Percentiles rank a stretch among this genome's conserved stretches.
phyloP scores from a whole-genome alignment of 2,113 vertebrate genomes.

The Trachemys scripta region DNA sequence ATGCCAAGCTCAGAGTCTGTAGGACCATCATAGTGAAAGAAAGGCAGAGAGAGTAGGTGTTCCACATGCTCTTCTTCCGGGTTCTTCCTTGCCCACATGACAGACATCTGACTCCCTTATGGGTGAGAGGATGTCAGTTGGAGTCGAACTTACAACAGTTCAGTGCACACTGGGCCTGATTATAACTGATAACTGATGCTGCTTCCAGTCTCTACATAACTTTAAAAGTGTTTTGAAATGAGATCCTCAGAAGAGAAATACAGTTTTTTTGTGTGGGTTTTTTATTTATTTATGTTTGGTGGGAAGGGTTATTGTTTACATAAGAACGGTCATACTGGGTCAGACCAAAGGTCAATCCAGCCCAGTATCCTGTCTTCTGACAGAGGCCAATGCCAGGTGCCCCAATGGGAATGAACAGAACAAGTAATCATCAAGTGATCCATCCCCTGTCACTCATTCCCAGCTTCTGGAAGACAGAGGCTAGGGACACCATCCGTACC shows the following conservation, averaged over 20 bases:
- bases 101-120: background rate
- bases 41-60: accelerated
- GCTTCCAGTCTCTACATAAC: background rate
- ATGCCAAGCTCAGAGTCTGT: background rate
- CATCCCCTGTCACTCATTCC: too few relatives aligned
- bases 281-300: too few relatives aligned
- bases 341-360: too few relatives aligned
- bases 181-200: background rate
- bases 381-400: too few relatives aligned
- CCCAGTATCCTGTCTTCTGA: too few relatives aligned
- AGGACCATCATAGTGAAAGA: background rate
- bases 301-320: background rate
- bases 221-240: background rate
- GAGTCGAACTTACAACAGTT: too few relatives aligned
- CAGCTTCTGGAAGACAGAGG: too few relatives aligned
- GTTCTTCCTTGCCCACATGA: background rate
- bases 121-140: background rate
- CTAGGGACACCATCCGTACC: too few relatives aligned
- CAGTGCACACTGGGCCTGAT: background rate
- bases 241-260: background rate
- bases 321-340: too few relatives aligned
- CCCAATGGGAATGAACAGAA: too few relatives aligned
- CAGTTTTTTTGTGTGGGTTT: background rate
- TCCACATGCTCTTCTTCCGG: accelerated
- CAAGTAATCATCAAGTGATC: too few relatives aligned